Conservation (phyloP, 2,113 vertebrate genomes). For the Malurus alboscapulatus region DNA sequence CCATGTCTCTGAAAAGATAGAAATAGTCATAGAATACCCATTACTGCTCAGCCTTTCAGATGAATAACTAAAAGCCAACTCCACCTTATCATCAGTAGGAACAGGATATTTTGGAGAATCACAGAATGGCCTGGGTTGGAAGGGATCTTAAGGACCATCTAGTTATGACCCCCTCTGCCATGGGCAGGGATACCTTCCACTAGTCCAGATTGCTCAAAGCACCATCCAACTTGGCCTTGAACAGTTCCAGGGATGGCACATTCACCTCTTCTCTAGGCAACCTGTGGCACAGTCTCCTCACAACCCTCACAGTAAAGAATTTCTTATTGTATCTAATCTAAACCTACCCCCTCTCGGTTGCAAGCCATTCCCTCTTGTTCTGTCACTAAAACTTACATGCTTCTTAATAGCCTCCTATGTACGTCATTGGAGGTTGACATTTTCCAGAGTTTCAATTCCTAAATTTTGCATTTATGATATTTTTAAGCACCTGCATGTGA, state of each 20-base stretch:
- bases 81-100: background rate
- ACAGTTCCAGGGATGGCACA: background rate
- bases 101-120: background rate
- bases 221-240: background rate
- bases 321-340: background rate
- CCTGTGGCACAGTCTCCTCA: background rate
- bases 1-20: background rate
- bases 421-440: background rate
- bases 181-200: background rate
- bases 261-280: background rate
- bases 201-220: background rate
- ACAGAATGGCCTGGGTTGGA: background rate
- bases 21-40: background rate
- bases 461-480: background rate
- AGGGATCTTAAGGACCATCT: background rate
- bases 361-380: background rate
- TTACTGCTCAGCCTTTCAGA: background rate
- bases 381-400: background rate
- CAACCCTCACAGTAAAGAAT: background rate
- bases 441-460: background rate
- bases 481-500: background rate
- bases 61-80: background rate
- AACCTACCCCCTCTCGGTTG: background rate
- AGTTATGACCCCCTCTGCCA: fast-evolving
- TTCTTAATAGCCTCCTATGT: background rate